A percentile compares a stretch with the other conserved stretches of the same genome.
These are phyloP conservation scores for Triops longicaudatus DNA, from an alignment of 1,140 invertebrate species.

Conservation along the genomic window DNA sequence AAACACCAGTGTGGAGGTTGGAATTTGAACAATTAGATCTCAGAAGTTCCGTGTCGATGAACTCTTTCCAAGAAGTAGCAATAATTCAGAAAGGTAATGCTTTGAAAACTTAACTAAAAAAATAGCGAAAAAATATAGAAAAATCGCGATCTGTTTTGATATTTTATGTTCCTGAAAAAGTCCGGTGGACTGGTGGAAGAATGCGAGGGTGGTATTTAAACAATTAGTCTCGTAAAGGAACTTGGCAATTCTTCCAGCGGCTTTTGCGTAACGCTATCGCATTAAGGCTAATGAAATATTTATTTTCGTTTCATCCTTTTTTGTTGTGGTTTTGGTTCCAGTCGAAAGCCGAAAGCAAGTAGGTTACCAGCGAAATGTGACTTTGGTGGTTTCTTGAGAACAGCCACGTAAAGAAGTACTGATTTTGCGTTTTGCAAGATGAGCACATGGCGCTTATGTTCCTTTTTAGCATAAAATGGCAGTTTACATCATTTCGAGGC, in stretches of 20 bases:
- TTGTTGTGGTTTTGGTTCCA: constrained; percentile 8
- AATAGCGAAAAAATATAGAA: neutral
- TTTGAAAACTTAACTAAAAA: neutral
- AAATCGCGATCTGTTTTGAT: neutral
- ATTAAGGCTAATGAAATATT: neutral
- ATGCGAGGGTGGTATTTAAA: neutral
- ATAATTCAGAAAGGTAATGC: too few species aligned
- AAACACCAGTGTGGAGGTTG: too few species aligned
- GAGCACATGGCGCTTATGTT: neutral
- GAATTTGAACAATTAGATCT: too few species aligned
- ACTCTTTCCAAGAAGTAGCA: too few species aligned
- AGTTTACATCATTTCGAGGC: too few species aligned
- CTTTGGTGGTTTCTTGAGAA: neutral
- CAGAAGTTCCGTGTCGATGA: too few species aligned
- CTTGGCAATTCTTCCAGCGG: too few species aligned
- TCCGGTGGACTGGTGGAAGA: too few species aligned
- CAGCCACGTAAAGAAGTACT: neutral
- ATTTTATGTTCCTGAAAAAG: neutral
- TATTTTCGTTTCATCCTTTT: neutral
- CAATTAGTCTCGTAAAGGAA: too few species aligned
- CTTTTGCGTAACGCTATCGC: neutral
- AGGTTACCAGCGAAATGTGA: neutral
- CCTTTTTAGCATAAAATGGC: neutral
- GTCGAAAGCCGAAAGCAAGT: constrained; percentile 2
- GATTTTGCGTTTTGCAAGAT: neutral